A percentile compares a stretch with the other conserved stretches of the same genome.
Conservation (phyloP, 1,140 invertebrate genomes). For the Listronotus oregonensis region DNA sequence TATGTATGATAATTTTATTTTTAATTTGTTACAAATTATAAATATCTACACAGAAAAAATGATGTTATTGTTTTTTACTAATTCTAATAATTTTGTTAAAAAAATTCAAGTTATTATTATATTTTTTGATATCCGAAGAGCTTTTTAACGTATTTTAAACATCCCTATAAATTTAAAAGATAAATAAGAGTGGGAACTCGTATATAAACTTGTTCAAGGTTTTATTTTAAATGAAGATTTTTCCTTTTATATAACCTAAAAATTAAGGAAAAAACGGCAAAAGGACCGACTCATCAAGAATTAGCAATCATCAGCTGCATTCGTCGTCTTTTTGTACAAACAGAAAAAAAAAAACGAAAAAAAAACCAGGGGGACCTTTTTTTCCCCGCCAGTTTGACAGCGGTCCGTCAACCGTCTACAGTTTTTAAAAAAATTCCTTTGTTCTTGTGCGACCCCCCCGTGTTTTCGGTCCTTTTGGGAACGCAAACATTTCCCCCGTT, state of each 20-base stretch:
- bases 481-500: conserved; percentile 46
- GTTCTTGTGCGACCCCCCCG: conserved; percentile 35
- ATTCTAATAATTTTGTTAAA: too few relatives aligned
- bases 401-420: conserved; percentile 46
- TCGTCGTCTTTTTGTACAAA: conserved; percentile 38
- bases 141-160: too few relatives aligned
- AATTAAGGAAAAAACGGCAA: conserved; percentile 24
- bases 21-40: too few relatives aligned
- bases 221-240: neutral
- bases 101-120: too few relatives aligned
- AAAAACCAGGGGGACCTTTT: conserved; percentile 39
- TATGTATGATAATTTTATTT: too few relatives aligned
- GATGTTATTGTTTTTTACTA: too few relatives aligned
- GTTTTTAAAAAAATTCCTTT: conserved; percentile 48
- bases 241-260: conserved; percentile 14
- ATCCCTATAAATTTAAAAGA: too few relatives aligned
- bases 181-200: too few relatives aligned
- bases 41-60: too few relatives aligned
- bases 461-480: conserved; percentile 39
- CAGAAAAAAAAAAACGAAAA: conserved; percentile 37
- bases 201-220: too few relatives aligned
- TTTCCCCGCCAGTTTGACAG: conserved; percentile 45
- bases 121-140: too few relatives aligned
- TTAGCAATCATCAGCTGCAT: conserved; percentile 37
- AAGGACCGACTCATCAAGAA: conserved; percentile 24